Base-by-base conservation (phyloP, 2,888 invertebrate species). In the Hermodice carunculata region DNA sequence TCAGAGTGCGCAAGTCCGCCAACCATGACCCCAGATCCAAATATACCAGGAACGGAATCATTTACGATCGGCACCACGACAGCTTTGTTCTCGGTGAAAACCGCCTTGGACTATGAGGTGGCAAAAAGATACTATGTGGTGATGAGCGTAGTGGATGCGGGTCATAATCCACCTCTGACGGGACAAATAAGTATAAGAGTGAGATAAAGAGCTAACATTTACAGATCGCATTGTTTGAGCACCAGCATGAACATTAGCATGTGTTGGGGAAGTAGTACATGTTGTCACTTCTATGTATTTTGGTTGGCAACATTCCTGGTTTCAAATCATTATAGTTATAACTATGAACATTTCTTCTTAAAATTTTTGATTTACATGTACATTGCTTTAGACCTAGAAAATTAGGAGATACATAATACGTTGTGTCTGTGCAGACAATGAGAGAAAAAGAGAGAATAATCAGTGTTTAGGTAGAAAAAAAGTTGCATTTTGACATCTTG, bases 151-250 rank as follows among this genome's bases (percentile, higher is more conserved):
- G 69, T 68, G 1, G 81, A 80, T 43, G 51, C 60, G 1, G 74
- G 68, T 14, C 68, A 65, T 28, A 42, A 67, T 8, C 71, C 71
- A 8, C n/a, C 32, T 28, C 46, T 74, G 3, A 77, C 76, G 6
- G 80, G 80, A 11, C 69, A 69, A 17, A 71, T 80, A 22, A 74
- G 73, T 28, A 64, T 79, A 11, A 72, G 73, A 70, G 80, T 80
- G 64, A 63, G 61, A 46, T 6, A 31, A 3, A 22, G n/a, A 54
- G 28, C 52, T 4, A 14, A 37, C 37, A 37, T 37, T 14, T 14
- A 6, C n/a, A n/a, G n/a, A n/a, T n/a, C n/a, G n/a, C n/a, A n/a
- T n/a, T n/a, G n/a, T n/a, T n/a, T n/a, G n/a, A n/a, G n/a, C n/a
- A n/a, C n/a, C n/a, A n/a, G n/a, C n/a, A n/a, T n/a, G n/a, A n/a